phyloP scores from a whole-genome alignment of 2,113 vertebrate genomes.

The Telmatochromis sp. region DNA sequence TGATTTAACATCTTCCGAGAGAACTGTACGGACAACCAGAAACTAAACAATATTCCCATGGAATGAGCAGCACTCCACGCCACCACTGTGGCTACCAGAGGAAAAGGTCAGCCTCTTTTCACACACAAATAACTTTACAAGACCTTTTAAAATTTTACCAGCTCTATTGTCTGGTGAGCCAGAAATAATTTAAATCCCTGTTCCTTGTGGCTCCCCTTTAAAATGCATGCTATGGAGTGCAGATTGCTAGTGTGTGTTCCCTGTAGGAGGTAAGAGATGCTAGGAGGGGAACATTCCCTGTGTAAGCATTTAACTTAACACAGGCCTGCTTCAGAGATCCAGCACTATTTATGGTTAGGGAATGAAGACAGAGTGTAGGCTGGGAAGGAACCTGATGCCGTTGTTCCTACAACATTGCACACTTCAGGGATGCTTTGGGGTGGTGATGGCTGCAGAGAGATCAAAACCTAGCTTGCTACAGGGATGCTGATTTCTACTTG shows the following conservation, averaged over 20 bases:
- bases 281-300: neutral
- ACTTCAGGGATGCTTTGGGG: neutral
- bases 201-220: neutral
- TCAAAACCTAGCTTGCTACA: neutral
- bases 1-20: neutral
- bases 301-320: neutral
- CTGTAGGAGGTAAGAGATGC: neutral
- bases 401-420: neutral
- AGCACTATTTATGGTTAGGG: conserved; percentile 4
- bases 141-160: conserved; percentile 7
- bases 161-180: neutral
- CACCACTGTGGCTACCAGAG: neutral
- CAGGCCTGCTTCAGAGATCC: neutral
- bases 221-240: neutral
- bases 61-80: neutral
- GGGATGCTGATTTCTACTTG: neutral
- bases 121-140: neutral
- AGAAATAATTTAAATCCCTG: neutral
- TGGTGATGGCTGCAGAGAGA: neutral
- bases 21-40: neutral
- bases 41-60: neutral
- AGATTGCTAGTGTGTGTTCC: neutral
- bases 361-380: neutral
- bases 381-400: neutral
- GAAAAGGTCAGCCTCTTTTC: neutral